Base-by-base conservation (phyloP, 2,888 invertebrate species). In the Patella pellucida region DNA sequence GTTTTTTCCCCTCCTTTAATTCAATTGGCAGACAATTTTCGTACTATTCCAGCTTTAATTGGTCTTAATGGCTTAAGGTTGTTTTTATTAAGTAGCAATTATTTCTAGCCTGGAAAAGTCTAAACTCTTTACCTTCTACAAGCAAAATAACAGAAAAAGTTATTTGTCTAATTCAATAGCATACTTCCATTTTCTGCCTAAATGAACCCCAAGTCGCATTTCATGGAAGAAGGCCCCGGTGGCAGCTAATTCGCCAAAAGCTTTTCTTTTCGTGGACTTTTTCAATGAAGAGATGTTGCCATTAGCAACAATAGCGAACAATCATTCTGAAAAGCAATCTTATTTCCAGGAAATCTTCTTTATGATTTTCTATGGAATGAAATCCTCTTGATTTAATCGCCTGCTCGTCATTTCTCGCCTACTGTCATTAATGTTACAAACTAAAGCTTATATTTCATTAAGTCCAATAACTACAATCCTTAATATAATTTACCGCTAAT, bases 41-140 rank as follows among this genome's bases (percentile, higher is more conserved):
- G 52, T 62, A 23, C 70, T 70, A 74, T 74, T 69, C 62, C 50
- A 41, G 62, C 52, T 67, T 70, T 74, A 74, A 74, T 74, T 74
- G 69, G 71, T 51, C 54, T 31, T 70, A 71, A 69, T 74, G 54
- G 74, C 74, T 74, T 56, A 56, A 41, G 67, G 74, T 71, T 67
- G 51, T 74, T 74, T 56, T 69, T 70, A 70, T 74, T 74, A 74
- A 74, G 52, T 74, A 56, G 67, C 74, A 74, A 74, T 74, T 71
- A 74, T 70, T 70, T 62, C 54, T 15, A 71, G 41, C 69, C 51
- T 27, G 69, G 67, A 74, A 74, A 67, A 74, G 67, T 52, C 41
- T 31, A 31, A 41, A 27, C n/a, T 14, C 67, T 27, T 51, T 51
- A 62, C 50, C 67, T 19, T 62, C 62, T 23, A 62, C 15, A 23